phyloP scores from a whole-genome alignment of 2,797 vertebrate genomes.

The Poecilia picta region DNA sequence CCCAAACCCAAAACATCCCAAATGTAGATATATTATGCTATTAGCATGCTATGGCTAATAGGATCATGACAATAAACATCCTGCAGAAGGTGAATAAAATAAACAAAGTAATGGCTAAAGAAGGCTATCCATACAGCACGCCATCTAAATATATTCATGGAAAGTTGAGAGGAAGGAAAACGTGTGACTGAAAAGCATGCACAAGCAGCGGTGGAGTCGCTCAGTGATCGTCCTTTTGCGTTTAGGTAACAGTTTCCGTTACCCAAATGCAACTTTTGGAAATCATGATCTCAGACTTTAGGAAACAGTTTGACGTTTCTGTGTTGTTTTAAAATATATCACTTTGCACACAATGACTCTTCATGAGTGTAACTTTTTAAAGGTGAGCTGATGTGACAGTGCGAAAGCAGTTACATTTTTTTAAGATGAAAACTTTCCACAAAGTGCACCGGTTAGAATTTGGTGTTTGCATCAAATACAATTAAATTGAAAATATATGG shows the following conservation, averaged over 20 bases:
- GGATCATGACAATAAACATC: neutral
- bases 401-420: neutral
- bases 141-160: neutral
- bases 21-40: neutral
- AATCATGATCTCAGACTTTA: neutral
- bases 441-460: neutral
- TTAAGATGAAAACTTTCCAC: neutral
- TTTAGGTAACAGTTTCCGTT: neutral
- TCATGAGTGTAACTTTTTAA: neutral
- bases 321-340: neutral
- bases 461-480: neutral
- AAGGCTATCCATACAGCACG: neutral
- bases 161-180: conserved; percentile 1
- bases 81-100: neutral
- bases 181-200: neutral
- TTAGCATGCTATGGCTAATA: neutral
- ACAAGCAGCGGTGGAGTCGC: neutral
- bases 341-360: neutral
- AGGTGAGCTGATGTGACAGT: neutral
- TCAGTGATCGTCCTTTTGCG: neutral
- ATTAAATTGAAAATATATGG: neutral
- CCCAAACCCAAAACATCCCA: neutral
- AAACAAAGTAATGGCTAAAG: neutral
- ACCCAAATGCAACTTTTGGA: neutral
- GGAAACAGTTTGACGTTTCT: neutral